Evolutionary conservation across 2,888 invertebrate genomes (phyloP), one percentile per base, ranked within the genome.

Genomic region (Metacarcinus magister): DNA sequence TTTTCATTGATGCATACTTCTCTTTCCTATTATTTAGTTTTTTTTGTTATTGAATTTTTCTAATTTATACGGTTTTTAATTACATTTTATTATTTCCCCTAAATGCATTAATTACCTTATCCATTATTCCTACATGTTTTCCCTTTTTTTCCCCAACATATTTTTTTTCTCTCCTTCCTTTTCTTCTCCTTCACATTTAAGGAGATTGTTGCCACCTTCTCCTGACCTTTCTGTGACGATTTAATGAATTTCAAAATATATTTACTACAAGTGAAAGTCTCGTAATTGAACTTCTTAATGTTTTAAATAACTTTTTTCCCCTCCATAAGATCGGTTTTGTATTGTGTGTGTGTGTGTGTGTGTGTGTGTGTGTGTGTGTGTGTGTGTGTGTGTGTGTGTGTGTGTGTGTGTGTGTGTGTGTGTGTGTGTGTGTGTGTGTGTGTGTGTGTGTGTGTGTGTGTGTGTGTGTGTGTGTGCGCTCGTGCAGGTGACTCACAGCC

Each of bases 391-490:
- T 67, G 13, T 67, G 67, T 67, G 13, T 67, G 82, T 82, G 82
- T 82, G 82, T 82, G 82, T 82, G 82, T 82, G 82, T 82, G 82
- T 82, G 82, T 82, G 82, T 82, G 82, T 82, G 82, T 82, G 82
- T 82, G 82, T 82, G 82, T 82, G 82, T 82, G 82, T 82, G 82
- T 82, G 82, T 82, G 82, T 82, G 82, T 82, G 82, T 82, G 82
- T 82, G 32, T 32, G 82, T 82, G 75, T 82, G 82, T 82, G 82
- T 82, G 82, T 82, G 82, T 82, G 82, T 82, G 82, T 82, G 82
- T 67, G 82, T 82, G 82, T 82, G 82, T 82, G 82, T 82, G 82
- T 82, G 82, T 82, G 28, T 28, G 28, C 28, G 82, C 28, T 0
- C 13, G 82, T 5, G 28, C 32, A 82, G 82, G 82, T 82, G 82